Evolutionary conservation across 2,113 vertebrate genomes (phyloP).

Genomic region (Lanius collurio): DNA sequence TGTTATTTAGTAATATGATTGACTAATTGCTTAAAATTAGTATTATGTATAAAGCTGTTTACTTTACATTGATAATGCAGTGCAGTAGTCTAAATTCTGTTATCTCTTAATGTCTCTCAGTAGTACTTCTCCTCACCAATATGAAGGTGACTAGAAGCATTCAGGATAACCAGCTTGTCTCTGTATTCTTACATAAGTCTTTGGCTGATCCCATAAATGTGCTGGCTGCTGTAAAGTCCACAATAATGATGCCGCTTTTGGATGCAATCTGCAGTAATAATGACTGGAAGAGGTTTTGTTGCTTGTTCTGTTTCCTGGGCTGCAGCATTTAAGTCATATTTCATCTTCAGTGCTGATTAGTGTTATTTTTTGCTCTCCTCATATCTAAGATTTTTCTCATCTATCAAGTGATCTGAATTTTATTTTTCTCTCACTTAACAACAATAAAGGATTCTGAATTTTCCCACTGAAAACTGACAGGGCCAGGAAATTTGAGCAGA

Average conservation of each 20-base stretch:
- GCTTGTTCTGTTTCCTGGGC: conserved; percentile 1
- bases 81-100: neutral
- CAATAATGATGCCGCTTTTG: neutral
- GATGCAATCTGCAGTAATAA: neutral
- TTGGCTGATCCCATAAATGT: conserved; percentile 28
- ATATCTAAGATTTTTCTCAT: neutral
- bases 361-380: conserved; percentile 5
- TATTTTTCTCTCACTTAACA: neutral
- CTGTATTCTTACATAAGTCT: neutral
- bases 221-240: neutral
- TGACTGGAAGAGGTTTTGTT: neutral
- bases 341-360: neutral
- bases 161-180: neutral
- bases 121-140: neutral
- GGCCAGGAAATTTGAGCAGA: neutral
- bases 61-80: neutral
- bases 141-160: neutral
- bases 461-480: neutral
- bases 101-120: neutral
- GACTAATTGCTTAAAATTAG: neutral
- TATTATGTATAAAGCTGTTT: neutral
- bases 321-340: neutral
- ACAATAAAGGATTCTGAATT: neutral
- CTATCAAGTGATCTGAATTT: neutral
- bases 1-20: neutral